Evolutionary conservation across 1,140 invertebrate genomes (phyloP).

Genomic region (Oryctes rhinoceros): DNA sequence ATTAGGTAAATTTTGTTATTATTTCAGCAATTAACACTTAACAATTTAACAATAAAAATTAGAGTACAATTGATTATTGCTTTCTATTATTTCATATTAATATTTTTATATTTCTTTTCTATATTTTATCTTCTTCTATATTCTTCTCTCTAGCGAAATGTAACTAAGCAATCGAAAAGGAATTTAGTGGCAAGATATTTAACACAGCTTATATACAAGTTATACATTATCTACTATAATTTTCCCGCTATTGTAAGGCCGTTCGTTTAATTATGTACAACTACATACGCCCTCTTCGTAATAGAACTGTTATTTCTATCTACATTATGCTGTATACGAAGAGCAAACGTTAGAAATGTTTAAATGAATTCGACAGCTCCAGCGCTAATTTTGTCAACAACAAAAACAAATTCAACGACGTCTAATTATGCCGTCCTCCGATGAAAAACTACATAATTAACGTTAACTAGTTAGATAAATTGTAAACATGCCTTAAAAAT

Average conservation of each 20-base stretch:
- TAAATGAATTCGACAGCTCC: conserved; percentile 18
- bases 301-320: not conserved
- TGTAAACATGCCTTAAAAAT: conserved; percentile 34
- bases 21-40: too few species aligned
- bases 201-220: too few species aligned
- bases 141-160: too few species aligned
- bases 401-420: conserved; percentile 24
- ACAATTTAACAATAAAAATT: too few species aligned
- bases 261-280: not conserved
- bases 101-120: too few species aligned
- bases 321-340: not conserved
- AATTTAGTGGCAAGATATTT: too few species aligned
- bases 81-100: too few species aligned
- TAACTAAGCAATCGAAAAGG: too few species aligned
- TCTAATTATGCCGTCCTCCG: conserved; percentile 19
- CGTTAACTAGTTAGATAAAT: conserved; percentile 33
- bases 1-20: too few species aligned
- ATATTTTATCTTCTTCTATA: too few species aligned
- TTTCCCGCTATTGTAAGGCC: not conserved
- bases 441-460: conserved; percentile 34
- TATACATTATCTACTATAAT: too few species aligned
- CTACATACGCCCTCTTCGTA: not conserved
- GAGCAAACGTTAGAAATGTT: not conserved
- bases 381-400: conserved; percentile 15
- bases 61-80: too few species aligned